Conservation (phyloP, 92 coral and sea anemone genomes). For the Paragorgia papillata region DNA sequence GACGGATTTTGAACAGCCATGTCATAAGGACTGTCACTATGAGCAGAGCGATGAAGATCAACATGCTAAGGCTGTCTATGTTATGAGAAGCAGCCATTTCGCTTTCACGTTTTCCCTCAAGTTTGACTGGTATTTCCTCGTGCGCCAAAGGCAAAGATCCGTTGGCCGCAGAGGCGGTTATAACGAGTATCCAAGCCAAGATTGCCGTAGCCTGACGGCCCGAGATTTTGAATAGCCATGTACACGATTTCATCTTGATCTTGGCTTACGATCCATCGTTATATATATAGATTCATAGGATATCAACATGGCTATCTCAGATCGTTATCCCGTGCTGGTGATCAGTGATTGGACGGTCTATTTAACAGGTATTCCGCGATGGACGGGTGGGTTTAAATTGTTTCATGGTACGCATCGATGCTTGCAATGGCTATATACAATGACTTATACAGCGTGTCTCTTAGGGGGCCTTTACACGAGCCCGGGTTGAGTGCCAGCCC, state of each 20-base stretch:
- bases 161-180: background rate
- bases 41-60: constrained; percentile 83
- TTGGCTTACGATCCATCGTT: too few species aligned
- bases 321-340: too few species aligned
- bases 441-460: too few species aligned
- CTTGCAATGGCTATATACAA: too few species aligned
- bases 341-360: background rate
- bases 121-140: constrained; percentile 80
- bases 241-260: too few species aligned
- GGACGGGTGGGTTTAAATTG: background rate
- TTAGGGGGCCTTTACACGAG: too few species aligned
- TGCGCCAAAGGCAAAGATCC: background rate
- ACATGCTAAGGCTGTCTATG: constrained; percentile 93
- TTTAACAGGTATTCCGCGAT: background rate
- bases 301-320: too few species aligned
- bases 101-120: constrained; percentile 92
- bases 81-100: constrained; percentile 97
- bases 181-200: background rate
- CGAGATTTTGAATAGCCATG: too few species aligned
- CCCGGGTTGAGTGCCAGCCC: too few species aligned
- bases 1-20: constrained; percentile 94
- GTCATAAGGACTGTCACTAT: constrained; percentile 87
- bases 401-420: too few species aligned
- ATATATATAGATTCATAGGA: too few species aligned
- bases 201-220: too few species aligned